Percentiles rank a stretch among this genome's conserved stretches.
These are phyloP conservation scores for Isichthys henryi DNA, from an alignment of 2,113 vertebrate genomes.

Conservation along the genomic window DNA sequence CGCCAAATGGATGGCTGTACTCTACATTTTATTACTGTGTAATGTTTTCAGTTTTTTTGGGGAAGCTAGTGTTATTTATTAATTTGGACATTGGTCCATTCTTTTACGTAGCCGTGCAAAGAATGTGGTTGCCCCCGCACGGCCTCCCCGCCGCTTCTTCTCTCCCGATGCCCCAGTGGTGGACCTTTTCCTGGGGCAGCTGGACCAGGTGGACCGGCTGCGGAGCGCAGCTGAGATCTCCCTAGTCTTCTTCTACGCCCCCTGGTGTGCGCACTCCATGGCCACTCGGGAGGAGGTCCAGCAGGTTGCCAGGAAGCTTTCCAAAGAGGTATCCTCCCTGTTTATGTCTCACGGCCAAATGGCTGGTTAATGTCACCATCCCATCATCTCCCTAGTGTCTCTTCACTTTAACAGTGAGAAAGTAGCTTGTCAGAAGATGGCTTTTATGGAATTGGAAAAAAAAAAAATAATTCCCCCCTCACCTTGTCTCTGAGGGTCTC, in stretches of 20 bases:
- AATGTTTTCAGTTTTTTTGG: background rate
- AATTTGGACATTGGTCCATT: background rate
- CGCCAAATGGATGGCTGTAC: background rate
- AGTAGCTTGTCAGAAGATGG: too few relatives aligned
- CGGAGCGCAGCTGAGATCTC: conserved; percentile 73
- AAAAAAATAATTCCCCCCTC: background rate
- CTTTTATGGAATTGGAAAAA: background rate
- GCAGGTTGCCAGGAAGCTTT: conserved; percentile 71
- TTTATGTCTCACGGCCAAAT: background rate
- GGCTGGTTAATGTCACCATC: background rate
- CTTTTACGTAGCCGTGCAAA: conserved; percentile 70
- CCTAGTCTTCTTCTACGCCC: conserved; percentile 86
- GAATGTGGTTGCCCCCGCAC: conserved; percentile 78
- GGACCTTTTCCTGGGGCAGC: conserved; percentile 86
- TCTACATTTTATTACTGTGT: background rate
- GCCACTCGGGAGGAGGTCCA: conserved; percentile 76
- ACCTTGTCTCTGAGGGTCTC: background rate
- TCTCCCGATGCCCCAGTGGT: conserved; percentile 69
- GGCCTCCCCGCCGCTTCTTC: conserved; percentile 81
- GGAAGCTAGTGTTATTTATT: background rate
- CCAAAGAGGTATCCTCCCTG: conserved; percentile 70
- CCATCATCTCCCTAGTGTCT: background rate
- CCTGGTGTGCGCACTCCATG: conserved; percentile 93
- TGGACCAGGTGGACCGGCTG: conserved; percentile 78
- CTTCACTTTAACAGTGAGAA: background rate